Conservation (phyloP, 2,113 vertebrate genomes). For the Sceloporus tristichus region DNA sequence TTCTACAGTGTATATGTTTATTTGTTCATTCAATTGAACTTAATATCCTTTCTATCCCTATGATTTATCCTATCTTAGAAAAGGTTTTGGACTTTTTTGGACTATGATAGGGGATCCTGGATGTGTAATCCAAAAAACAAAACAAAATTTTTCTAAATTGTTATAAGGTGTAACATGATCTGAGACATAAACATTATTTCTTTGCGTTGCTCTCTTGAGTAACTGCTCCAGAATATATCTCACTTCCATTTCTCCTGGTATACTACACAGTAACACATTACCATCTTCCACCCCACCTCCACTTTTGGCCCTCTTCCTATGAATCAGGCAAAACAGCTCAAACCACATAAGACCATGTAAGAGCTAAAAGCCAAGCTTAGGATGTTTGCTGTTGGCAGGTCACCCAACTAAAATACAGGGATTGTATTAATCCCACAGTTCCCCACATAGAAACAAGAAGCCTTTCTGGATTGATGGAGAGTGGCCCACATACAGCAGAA, state of each 20-base stretch:
- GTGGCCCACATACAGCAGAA: neutral
- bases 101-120: too few species aligned
- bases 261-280: neutral
- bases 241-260: neutral
- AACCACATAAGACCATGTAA: neutral
- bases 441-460: neutral
- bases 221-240: neutral
- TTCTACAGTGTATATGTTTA: too few species aligned
- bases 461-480: neutral
- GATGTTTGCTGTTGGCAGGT: constrained; percentile 14
- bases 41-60: too few species aligned
- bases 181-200: neutral
- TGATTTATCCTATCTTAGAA: too few species aligned
- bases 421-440: constrained; percentile 20
- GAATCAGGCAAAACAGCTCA: constrained; percentile 17
- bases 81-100: too few species aligned
- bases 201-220: neutral
- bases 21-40: too few species aligned
- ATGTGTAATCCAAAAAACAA: too few species aligned
- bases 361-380: constrained; percentile 25
- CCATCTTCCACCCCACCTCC: neutral
- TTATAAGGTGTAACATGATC: neutral
- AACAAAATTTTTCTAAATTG: too few species aligned
- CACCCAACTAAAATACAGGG: constrained; percentile 6
- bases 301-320: neutral